Conservation (phyloP, 2,797 vertebrate genomes). For the Limnodromus scolopaceus region DNA sequence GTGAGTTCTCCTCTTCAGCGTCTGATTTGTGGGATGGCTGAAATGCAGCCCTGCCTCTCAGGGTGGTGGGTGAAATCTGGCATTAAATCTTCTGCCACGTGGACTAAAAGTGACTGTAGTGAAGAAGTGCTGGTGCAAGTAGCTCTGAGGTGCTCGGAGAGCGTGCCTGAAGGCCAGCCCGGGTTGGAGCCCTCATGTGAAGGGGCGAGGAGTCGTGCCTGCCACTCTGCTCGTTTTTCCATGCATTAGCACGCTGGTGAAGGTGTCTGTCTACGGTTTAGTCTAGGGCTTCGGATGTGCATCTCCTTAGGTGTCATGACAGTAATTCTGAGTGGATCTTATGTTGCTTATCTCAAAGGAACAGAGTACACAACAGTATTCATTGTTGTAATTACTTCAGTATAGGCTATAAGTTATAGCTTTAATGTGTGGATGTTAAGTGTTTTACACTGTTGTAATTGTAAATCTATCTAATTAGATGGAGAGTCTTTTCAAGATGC, state of each 20-base stretch:
- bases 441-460: background rate
- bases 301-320: background rate
- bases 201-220: accelerated
- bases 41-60: background rate
- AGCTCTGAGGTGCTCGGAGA: background rate
- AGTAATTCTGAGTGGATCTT: too few relatives aligned
- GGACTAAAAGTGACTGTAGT: accelerated
- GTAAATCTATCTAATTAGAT: constrained; percentile 11
- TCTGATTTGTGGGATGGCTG: background rate
- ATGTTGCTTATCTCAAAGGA: background rate
- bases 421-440: background rate
- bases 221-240: accelerated
- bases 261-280: accelerated
- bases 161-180: background rate
- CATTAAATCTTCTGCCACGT: accelerated
- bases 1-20: background rate
- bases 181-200: accelerated
- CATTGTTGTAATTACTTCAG: background rate
- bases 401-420: background rate
- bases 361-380: accelerated
- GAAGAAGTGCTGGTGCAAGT: accelerated
- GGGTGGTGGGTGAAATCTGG: background rate
- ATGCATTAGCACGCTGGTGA: accelerated
- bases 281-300: background rate
- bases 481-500: background rate